Evolutionary conservation across 2,797 vertebrate species (phyloP).

Genomic region (Myotis myotis): DNA sequence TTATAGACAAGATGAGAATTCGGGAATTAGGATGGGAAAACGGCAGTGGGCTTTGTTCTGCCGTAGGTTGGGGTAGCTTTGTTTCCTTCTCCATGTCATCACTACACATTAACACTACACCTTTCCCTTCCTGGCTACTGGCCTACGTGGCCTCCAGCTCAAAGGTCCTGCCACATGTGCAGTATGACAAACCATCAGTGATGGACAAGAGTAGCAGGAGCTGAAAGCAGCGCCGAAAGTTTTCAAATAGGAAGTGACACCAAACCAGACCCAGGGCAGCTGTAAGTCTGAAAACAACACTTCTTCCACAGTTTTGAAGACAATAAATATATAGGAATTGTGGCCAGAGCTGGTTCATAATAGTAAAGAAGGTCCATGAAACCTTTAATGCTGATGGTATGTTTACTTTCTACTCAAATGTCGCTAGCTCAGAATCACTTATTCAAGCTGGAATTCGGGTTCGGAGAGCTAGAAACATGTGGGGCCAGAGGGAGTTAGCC

Average conservation of each 20-base stretch:
- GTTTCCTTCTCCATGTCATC: not conserved
- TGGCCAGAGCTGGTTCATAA: not conserved
- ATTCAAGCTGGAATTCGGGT: not conserved
- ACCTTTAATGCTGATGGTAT: not conserved
- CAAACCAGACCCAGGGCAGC: conserved; percentile 37
- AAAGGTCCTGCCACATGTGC: not conserved
- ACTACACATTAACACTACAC: not conserved
- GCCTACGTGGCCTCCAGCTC: not conserved
- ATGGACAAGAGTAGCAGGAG: not conserved
- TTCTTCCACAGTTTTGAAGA: not conserved
- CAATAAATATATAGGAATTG: not conserved
- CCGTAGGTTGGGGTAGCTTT: not conserved
- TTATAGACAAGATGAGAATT: not conserved
- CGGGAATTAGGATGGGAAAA: not conserved
- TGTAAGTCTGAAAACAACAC: not conserved
- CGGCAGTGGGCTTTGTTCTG: not conserved
- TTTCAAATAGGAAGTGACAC: conserved; percentile 58
- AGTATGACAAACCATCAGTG: not conserved
- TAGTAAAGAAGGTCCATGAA: not conserved
- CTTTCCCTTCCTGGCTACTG: not conserved
- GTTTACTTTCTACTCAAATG: not conserved
- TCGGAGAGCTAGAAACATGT: not conserved
- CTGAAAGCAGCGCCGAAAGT: conserved; percentile 18
- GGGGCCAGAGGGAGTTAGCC: not conserved
- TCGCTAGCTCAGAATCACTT: not conserved